Evolutionary conservation across 2,888 invertebrate genomes (phyloP).

Genomic region (Ryuthela nishihirai): DNA sequence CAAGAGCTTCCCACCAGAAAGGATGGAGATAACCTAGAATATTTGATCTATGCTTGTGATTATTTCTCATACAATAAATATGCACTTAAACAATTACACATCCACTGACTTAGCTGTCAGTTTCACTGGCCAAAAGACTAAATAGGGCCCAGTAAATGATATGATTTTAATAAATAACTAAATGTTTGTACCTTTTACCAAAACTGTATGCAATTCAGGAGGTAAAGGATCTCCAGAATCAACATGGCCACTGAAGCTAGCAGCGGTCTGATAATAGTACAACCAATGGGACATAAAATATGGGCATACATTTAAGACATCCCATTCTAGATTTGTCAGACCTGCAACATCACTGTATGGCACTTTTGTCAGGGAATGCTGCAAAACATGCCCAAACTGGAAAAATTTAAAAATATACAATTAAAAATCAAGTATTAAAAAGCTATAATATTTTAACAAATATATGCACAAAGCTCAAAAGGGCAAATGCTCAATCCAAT

Average conservation of each 20-base stretch:
- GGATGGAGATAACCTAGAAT: too few species aligned
- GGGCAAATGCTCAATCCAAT: too few species aligned
- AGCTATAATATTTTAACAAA: too few species aligned
- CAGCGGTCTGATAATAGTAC: slow-evolving; percentile 60
- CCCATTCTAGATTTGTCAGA: slow-evolving; percentile 86
- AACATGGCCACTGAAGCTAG: slow-evolving; percentile 67
- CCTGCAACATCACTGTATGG: slow-evolving; percentile 78
- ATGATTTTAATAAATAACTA: background rate
- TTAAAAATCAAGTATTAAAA: too few species aligned
- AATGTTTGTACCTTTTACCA: slow-evolving; percentile 54
- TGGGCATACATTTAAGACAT: slow-evolving; percentile 78
- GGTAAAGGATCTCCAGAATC: slow-evolving; percentile 68
- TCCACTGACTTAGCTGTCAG: too few species aligned
- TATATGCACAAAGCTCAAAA: too few species aligned
- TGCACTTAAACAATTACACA: too few species aligned
- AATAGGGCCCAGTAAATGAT: too few species aligned
- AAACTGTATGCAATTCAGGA: slow-evolving; percentile 60
- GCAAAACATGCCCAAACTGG: slow-evolving; percentile 78
- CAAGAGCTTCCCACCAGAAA: too few species aligned
- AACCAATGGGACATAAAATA: slow-evolving; percentile 79
- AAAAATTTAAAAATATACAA: slow-evolving; percentile 5
- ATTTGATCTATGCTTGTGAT: too few species aligned
- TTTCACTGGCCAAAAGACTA: too few species aligned
- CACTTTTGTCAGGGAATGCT: slow-evolving; percentile 76
- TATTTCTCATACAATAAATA: too few species aligned